Percentiles rank a stretch among this genome's conserved stretches.
Evolutionary conservation across 2,888 invertebrate species (phyloP).

Genomic region (Branchipolynoe longqiensis): DNA sequence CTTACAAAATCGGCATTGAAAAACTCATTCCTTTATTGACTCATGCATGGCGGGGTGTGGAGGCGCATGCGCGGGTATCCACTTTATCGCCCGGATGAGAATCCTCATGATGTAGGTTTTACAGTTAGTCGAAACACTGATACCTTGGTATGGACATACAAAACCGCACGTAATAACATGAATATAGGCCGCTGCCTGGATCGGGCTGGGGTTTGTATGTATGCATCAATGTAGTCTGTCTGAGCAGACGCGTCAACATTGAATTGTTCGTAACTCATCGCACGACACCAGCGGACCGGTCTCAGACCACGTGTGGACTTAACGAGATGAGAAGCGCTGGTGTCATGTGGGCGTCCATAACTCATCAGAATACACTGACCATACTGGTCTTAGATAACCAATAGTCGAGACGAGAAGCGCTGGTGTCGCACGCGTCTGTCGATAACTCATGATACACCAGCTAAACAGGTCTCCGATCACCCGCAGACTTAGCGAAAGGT

Average conservation of each 20-base stretch:
- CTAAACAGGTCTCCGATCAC: no score
- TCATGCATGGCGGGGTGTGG: no score
- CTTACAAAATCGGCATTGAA: constrained; percentile 53
- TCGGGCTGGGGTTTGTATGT: neutral
- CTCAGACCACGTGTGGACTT: neutral
- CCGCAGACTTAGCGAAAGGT: no score
- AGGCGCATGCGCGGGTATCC: neutral
- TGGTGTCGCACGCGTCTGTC: no score
- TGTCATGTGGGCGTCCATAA: no score
- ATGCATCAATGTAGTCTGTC: neutral
- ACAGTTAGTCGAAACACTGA: constrained; percentile 30
- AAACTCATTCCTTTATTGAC: no score
- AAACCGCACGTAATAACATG: constrained; percentile 28
- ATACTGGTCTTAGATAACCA: no score
- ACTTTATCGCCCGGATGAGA: neutral
- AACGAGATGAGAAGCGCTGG: neutral
- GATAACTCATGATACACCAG: no score
- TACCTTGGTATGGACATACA: constrained; percentile 39
- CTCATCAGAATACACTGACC: no score
- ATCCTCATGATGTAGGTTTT: neutral
- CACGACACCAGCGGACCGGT: neutral
- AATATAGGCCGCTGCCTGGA: neutral
- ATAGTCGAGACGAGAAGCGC: no score
- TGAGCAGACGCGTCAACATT: neutral
- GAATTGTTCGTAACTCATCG: no score